Evolutionary conservation across 2,113 vertebrate genomes (phyloP), one percentile per base, ranked within the genome.

Genomic region (Neoarius graeffei): DNA sequence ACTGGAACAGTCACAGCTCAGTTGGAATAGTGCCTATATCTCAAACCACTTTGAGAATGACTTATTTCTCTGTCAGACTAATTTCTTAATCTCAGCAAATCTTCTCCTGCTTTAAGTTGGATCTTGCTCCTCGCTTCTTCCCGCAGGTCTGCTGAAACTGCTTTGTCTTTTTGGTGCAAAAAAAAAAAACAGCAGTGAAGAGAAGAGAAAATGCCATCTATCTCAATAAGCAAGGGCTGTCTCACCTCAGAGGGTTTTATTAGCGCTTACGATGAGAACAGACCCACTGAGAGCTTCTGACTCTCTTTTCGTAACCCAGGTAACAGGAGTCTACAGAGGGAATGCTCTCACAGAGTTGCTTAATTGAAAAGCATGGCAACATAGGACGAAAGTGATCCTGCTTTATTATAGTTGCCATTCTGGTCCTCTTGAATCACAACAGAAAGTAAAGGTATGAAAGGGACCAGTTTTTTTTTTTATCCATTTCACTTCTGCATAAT

Each of bases 181-280:
- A 64, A 64, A 10, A 11, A 57, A 79, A 73, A 62, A 19, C 77
- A 54, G 56, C 25, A 54, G n/a, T 20, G 20, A 74, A 59, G 5
- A 57, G 17, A 17, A 42, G 56, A 90, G 77, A 57, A 90, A 88
- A 86, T 83, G 48, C 83, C 54, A 90, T 88, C 80, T 76, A 88
- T 92, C 73, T 89, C 82, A 90, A 89, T 88, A 56, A 71, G 25
- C 54, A 66, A 71, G 52, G 85, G 59, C 66, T 85, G 64, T 82
- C 80, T 59, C 52, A 27, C 42, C 62, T 87, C 15, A 50, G 11
- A 7, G 62, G 84, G 48, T 77, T 89, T 56, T 80, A 90, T 88
- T 90, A 86, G 54, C 87, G 56, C 79, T 81, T 52, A 73, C n/a
- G 71, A 84, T 76, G 27, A 89, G 87, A 23, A 54, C 59, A 57